Evolutionary conservation across 2,113 vertebrate species (phyloP).

Genomic region (Saguinus midas): DNA sequence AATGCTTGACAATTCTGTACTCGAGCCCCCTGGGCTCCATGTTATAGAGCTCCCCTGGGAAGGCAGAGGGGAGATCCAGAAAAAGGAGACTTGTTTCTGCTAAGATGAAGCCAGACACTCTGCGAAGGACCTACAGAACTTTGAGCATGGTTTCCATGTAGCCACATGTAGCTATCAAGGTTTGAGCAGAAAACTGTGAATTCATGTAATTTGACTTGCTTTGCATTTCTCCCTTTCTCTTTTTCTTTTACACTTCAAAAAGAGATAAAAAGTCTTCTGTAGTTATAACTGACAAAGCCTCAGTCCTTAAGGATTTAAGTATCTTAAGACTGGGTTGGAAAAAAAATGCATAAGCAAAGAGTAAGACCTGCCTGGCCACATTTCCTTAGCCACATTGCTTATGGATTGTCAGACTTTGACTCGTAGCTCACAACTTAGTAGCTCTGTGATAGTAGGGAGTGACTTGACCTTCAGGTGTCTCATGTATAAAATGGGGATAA

Average conservation of each 20-base stretch:
- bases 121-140: not conserved
- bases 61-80: not conserved
- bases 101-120: not conserved
- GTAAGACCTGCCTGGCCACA: not conserved
- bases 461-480: not conserved
- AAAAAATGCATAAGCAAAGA: not conserved
- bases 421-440: not conserved
- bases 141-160: not conserved
- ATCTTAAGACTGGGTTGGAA: not conserved
- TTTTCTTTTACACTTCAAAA: slow-evolving; percentile 1
- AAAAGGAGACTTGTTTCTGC: not conserved
- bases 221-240: not conserved
- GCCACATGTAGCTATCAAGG: not conserved
- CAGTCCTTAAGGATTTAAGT: not conserved
- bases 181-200: not conserved
- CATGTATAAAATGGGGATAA: not conserved
- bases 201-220: not conserved
- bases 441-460: not conserved
- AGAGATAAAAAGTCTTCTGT: not conserved
- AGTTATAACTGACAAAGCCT: not conserved
- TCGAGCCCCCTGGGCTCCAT: not conserved
- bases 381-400: not conserved
- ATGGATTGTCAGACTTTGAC: not conserved
- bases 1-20: not conserved
- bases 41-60: not conserved